These are phyloP conservation scores for Agrochola litura DNA, from an alignment of 2,888 invertebrate genomes.

Conservation along the genomic window DNA sequence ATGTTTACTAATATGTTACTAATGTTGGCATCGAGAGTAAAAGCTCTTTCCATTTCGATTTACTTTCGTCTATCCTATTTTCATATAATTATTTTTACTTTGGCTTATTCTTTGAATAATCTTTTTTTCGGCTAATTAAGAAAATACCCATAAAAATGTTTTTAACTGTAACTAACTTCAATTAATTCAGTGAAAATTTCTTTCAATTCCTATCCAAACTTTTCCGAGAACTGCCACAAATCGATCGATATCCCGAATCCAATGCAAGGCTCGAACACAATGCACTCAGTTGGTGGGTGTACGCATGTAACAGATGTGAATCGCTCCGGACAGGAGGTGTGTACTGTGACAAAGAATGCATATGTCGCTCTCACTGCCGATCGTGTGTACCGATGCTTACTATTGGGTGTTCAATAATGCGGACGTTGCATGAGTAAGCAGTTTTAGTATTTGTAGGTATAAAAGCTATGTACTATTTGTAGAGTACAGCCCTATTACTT, in stretches of 20 bases:
- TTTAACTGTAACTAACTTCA: not conserved
- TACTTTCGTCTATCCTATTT: not conserved
- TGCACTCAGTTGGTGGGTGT: slow-evolving; percentile 80
- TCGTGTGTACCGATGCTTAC: slow-evolving; percentile 69
- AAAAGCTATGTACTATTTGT: slow-evolving; percentile 14
- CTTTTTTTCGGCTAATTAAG: not conserved
- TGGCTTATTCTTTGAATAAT: not conserved
- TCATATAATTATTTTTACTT: not conserved
- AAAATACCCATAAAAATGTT: not conserved
- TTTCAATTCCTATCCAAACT: not conserved
- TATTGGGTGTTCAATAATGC: slow-evolving; percentile 82
- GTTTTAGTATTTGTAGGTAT: slow-evolving; percentile 50
- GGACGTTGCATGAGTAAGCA: slow-evolving; percentile 80
- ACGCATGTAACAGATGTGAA: slow-evolving; percentile 85
- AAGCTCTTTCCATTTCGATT: not conserved
- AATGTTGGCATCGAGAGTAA: slow-evolving; percentile 17
- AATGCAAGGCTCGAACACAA: slow-evolving; percentile 76
- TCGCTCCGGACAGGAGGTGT: slow-evolving; percentile 78
- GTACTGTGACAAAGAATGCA: slow-evolving; percentile 81
- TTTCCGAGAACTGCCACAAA: slow-evolving; percentile 30
- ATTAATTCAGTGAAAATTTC: not conserved
- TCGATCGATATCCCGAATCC: slow-evolving; percentile 37
- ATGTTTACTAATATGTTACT: slow-evolving; percentile 26
- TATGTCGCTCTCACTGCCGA: slow-evolving; percentile 77
- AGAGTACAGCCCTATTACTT: not conserved